Evolutionary conservation across 2,113 vertebrate genomes (phyloP).

Genomic region (Zosterops hypoxanthus): DNA sequence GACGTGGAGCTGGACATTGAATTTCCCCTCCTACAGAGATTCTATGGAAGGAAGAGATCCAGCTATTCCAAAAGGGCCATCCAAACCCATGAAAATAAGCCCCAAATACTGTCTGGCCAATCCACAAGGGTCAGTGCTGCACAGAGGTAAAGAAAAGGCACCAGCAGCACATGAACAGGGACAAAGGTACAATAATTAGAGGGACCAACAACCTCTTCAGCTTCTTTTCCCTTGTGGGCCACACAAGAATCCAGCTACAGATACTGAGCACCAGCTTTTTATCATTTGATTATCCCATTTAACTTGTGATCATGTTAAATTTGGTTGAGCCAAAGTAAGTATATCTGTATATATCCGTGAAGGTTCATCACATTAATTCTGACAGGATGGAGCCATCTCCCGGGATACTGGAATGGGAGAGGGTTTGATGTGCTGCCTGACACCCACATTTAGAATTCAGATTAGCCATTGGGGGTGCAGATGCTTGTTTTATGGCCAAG

Average conservation of each 20-base stretch:
- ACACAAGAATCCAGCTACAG: background rate
- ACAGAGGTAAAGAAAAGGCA: background rate
- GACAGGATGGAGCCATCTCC: background rate
- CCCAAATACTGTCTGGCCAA: background rate
- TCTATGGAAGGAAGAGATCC: background rate
- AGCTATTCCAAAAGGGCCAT: background rate
- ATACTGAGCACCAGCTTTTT: background rate
- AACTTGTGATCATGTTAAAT: background rate
- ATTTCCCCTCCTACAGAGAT: background rate
- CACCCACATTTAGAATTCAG: background rate
- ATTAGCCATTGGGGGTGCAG: background rate
- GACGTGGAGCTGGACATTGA: accelerated
- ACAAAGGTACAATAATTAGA: background rate
- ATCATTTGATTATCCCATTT: background rate
- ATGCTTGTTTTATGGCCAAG: background rate
- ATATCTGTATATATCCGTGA: background rate
- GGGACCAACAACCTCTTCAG: background rate
- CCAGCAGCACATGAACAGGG: accelerated
- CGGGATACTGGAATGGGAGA: background rate
- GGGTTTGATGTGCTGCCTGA: background rate
- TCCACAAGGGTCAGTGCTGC: background rate
- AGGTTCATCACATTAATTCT: background rate
- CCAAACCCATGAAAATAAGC: background rate
- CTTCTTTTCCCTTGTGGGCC: background rate
- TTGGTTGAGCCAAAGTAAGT: background rate